phyloP scores from a whole-genome alignment of 1,140 invertebrate genomes.

The Lucilia cuprina region DNA sequence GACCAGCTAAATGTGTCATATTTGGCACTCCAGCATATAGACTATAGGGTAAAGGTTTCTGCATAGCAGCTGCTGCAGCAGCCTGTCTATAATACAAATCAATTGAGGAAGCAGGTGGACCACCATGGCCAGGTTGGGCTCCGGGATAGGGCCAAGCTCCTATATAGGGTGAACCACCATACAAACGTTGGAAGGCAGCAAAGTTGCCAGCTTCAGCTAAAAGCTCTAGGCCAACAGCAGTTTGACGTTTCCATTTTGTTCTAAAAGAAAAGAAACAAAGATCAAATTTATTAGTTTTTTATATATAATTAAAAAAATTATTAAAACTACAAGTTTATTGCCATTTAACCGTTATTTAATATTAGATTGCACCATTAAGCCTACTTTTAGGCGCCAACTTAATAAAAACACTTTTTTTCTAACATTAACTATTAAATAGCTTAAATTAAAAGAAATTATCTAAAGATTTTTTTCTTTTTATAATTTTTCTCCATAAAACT shows the following conservation, averaged over 20 bases:
- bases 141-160: conserved; percentile 70
- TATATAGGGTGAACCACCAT: conserved; percentile 74
- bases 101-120: conserved; percentile 72
- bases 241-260: conserved; percentile 99
- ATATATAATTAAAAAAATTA: no score
- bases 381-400: no score
- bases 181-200: conserved; percentile 93
- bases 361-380: no score
- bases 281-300: background rate
- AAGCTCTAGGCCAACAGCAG: conserved; percentile 94
- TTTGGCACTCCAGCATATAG: conserved; percentile 59
- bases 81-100: conserved; percentile 82
- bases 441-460: no score
- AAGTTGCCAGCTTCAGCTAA: conserved; percentile 96
- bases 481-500: background rate
- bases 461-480: no score
- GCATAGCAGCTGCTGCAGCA: conserved; percentile 74
- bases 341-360: no score
- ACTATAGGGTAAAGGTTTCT: conserved; percentile 87
- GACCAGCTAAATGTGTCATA: conserved; percentile 45
- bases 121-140: conserved; percentile 59
- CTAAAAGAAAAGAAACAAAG: conserved; percentile 66
- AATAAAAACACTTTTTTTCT: background rate
- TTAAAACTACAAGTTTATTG: no score
- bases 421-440: background rate